Evolutionary conservation across 2,888 invertebrate species (phyloP), one percentile per base, ranked within the genome.

Genomic region (Parnassius smintheus): DNA sequence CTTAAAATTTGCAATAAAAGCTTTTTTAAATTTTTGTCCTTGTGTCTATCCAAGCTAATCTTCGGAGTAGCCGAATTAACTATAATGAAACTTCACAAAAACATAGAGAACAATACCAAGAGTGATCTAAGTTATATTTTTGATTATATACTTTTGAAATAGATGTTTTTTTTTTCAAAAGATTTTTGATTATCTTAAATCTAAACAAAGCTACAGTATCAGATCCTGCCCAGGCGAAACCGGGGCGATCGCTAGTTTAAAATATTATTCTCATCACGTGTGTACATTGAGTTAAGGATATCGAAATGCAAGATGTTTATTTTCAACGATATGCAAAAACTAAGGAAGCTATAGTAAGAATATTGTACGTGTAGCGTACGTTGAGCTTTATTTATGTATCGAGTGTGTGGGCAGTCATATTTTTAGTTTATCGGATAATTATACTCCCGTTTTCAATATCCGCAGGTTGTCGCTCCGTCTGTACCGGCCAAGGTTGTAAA

Each of bases 301-400:
- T 70, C 74, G 45, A 62, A 59, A 35, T 54, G 54, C 50, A 46
- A 35, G 45, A 55, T 56, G 35, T 11, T 50, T 44, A 51, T 59
- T 59, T 59, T 51, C 45, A 25, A 56, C 41, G 55, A 51, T 35
- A 55, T 55, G 51, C 18, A 41, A 83, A 81, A 75, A 76, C 78
- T 67, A 69, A 82, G 85, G 84, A 86, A 84, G 76, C 75, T 73
- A 66, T 75, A 72, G 78, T 80, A 77, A 83, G 80, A 35, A 50
- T 58, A 22, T 41, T 45, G 44, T 8, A 48, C 22, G n/a, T 50
- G 55, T 18, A n/a, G n/a, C n/a, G n/a, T n/a, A n/a, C n/a, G 18
- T 35, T n/a, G 44, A 60, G 54, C 55, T 44, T 49, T 42, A 18
- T 18, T 18, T 18, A 42, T 52, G 58, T 2, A 45, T 61, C 51